A percentile compares a stretch with the other conserved stretches of the same genome.
These are phyloP conservation scores for Choristoneura fumiferana DNA, from an alignment of 1,140 invertebrate genomes.

Conservation along the genomic window DNA sequence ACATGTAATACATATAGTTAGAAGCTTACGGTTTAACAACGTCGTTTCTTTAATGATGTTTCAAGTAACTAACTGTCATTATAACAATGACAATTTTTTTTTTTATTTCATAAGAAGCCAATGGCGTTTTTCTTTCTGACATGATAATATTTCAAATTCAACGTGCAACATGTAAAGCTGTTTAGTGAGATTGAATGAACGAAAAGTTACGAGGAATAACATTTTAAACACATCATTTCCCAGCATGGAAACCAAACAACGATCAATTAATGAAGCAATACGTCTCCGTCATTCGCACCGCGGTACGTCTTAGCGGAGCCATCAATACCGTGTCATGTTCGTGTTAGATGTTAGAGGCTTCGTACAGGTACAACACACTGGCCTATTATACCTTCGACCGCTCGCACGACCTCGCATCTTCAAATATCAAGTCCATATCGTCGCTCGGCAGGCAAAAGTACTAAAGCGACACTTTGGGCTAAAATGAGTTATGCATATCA, in stretches of 20 bases:
- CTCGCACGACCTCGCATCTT: conserved; percentile 28
- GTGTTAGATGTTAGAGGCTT: conserved; percentile 1
- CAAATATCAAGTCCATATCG: conserved; percentile 6
- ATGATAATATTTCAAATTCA: no score
- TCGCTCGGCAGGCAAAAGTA: no score
- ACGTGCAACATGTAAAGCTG: no score
- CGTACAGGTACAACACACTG: conserved; percentile 15
- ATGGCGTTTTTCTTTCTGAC: no score
- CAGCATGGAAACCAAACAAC: conserved; percentile 22
- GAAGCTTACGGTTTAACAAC: no score
- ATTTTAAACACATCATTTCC: conserved; percentile 7
- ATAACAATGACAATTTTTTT: no score
- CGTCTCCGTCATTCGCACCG: conserved; percentile 32
- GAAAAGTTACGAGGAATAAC: not conserved
- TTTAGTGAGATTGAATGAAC: conserved; percentile 9
- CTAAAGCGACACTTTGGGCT: no score
- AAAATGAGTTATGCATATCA: no score
- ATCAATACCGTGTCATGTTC: conserved; percentile 28
- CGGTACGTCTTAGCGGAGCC: conserved; percentile 22
- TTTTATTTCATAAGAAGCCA: no score
- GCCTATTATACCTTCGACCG: conserved; percentile 21
- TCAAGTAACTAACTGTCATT: no score
- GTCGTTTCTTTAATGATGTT: no score
- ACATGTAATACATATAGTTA: not conserved
- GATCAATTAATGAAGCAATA: conserved; percentile 37